Conservation (phyloP, 2,888 invertebrate species). For the Agrochola lychnidis region DNA sequence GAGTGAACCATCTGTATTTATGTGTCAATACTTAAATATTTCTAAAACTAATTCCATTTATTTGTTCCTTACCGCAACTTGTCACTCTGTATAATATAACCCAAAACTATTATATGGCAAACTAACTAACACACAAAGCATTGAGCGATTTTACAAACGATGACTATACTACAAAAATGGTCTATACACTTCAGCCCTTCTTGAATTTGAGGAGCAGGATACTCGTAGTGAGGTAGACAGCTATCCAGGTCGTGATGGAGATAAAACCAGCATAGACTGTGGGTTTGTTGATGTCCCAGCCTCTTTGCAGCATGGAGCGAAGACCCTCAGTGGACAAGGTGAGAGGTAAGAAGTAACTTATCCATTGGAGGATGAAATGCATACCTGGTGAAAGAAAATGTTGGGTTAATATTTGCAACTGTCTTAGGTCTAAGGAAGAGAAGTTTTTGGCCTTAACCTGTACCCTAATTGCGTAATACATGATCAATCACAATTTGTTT, state of each 20-base stretch:
- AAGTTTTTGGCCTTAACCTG: too few species aligned
- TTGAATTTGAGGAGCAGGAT: conserved; percentile 95
- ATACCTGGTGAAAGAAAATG: conserved; percentile 87
- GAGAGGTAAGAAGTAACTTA: conserved; percentile 95
- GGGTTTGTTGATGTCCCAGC: conserved; percentile 94
- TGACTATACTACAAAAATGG: not conserved
- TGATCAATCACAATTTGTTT: too few species aligned
- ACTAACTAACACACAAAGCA: conserved; percentile 21
- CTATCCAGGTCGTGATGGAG: conserved; percentile 95
- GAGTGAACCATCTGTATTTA: too few species aligned
- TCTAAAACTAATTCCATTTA: conserved; percentile 11
- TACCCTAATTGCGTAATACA: too few species aligned
- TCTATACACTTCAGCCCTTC: conserved; percentile 91
- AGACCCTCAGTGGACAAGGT: conserved; percentile 97
- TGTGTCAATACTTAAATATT: conserved; percentile 9
- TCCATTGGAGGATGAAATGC: conserved; percentile 93
- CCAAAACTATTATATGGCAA: conserved; percentile 51
- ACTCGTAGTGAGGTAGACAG: conserved; percentile 93
- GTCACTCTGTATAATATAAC: conserved; percentile 13
- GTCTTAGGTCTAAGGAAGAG: not conserved
- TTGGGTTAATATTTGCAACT: not conserved
- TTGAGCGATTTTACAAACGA: conserved; percentile 52
- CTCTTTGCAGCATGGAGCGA: conserved; percentile 95
- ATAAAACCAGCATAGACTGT: conserved; percentile 96
- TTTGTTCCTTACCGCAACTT: conserved; percentile 2